Percentiles rank a stretch among this genome's conserved stretches.
Conservation (phyloP, 1,140 invertebrate genomes). For the Trichonephila clavipes region DNA sequence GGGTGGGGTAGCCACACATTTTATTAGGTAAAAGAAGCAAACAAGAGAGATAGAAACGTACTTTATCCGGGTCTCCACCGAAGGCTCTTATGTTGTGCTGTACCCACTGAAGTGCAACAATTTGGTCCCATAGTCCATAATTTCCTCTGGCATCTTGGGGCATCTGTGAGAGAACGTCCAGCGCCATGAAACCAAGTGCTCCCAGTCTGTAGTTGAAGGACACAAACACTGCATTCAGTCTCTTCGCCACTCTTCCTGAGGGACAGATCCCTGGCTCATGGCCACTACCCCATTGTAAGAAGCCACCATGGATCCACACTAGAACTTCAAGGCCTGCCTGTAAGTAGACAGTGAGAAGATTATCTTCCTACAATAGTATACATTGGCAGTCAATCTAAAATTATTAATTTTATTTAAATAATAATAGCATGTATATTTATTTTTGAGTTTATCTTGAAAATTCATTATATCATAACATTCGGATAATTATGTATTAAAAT, state of each 20-base stretch:
- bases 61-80: slow-evolving; percentile 80
- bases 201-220: slow-evolving; percentile 98
- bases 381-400: too few species aligned
- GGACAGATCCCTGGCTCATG: slow-evolving; percentile 71
- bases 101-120: slow-evolving; percentile 81
- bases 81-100: slow-evolving; percentile 81
- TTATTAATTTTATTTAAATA: too few species aligned
- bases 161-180: slow-evolving; percentile 46
- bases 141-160: slow-evolving; percentile 60
- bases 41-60: slow-evolving; percentile 8
- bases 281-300: slow-evolving; percentile 74
- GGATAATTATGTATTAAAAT: too few species aligned
- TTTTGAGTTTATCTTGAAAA: too few species aligned
- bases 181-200: slow-evolving; percentile 86
- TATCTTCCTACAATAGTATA: too few species aligned
- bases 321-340: slow-evolving; percentile 84
- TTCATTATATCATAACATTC: too few species aligned
- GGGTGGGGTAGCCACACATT: too few species aligned
- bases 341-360: neutral
- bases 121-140: slow-evolving; percentile 81
- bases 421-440: too few species aligned
- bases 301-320: slow-evolving; percentile 98
- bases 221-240: slow-evolving; percentile 84
- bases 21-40: neutral
- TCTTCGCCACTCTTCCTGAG: slow-evolving; percentile 68